Conservation (phyloP, 2,888 invertebrate genomes). For the Apamea monoglypha region DNA sequence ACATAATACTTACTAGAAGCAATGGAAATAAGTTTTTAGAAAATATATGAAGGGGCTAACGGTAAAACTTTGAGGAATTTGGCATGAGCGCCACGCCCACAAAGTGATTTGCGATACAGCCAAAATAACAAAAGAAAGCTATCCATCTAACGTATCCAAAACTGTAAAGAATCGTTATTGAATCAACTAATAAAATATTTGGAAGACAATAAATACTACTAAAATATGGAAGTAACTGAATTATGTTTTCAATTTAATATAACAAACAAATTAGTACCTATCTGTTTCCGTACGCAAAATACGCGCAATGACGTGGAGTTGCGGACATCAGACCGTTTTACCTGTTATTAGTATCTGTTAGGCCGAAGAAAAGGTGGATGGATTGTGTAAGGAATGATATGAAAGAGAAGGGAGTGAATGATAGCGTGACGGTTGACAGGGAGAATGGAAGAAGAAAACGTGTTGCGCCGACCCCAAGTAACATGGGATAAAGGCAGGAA, state of each 20-base stretch:
- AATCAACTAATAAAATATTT: constrained; percentile 25
- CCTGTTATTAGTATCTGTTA: no score
- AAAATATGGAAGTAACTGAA: not conserved
- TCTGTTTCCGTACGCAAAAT: no score
- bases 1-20: not conserved
- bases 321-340: no score
- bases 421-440: no score
- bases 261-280: not conserved
- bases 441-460: no score
- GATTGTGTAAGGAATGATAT: no score
- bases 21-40: constrained; percentile 4
- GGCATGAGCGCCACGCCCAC: constrained; percentile 36
- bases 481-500: no score
- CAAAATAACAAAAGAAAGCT: constrained; percentile 28
- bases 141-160: not conserved
- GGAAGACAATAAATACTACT: not conserved
- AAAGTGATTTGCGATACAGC: constrained; percentile 24
- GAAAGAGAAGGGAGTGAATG: no score
- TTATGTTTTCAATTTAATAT: constrained; percentile 1
- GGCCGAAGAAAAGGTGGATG: no score
- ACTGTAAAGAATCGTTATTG: constrained; percentile 17
- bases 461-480: no score
- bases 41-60: constrained; percentile 35
- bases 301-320: no score
- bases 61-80: constrained; percentile 37